Conservation (phyloP, 2,888 invertebrate genomes). For the Crocallis elinguaria region DNA sequence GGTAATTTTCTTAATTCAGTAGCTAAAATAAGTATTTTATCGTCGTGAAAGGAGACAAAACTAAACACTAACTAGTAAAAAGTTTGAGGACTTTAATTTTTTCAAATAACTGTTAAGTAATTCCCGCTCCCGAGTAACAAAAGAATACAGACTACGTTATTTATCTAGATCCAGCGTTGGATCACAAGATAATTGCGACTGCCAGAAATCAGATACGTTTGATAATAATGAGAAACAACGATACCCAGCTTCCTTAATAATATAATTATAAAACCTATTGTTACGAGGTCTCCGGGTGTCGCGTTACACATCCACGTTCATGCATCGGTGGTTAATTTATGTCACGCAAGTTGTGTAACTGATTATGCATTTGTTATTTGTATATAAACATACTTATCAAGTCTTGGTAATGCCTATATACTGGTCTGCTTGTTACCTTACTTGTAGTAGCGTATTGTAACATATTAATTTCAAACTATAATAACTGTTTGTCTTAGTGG, state of each 20-base stretch:
- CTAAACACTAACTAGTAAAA: background rate
- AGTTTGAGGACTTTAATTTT: no score
- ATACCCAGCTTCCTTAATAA: constrained; percentile 43
- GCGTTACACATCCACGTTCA: constrained; percentile 47
- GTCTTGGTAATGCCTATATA: no score
- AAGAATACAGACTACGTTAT: background rate
- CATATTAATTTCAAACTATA: no score
- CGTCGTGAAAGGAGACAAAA: no score
- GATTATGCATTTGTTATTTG: constrained; percentile 12
- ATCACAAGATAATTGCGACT: constrained; percentile 23
- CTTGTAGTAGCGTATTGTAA: no score
- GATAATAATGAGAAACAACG: constrained; percentile 33
- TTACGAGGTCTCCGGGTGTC: constrained; percentile 46
- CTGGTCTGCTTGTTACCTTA: no score
- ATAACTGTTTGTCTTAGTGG: no score
- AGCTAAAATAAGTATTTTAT: no score
- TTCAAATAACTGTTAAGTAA: no score
- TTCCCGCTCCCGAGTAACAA: background rate
- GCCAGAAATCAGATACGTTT: constrained; percentile 32
- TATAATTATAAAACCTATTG: constrained; percentile 46
- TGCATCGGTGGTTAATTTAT: constrained; percentile 43
- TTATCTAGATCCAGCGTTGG: constrained; percentile 3
- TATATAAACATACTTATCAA: background rate
- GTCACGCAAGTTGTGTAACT: constrained; percentile 45
- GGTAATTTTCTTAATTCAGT: no score